Evolutionary conservation across 2,888 invertebrate species (phyloP).

Genomic region (Elmis aenea): DNA sequence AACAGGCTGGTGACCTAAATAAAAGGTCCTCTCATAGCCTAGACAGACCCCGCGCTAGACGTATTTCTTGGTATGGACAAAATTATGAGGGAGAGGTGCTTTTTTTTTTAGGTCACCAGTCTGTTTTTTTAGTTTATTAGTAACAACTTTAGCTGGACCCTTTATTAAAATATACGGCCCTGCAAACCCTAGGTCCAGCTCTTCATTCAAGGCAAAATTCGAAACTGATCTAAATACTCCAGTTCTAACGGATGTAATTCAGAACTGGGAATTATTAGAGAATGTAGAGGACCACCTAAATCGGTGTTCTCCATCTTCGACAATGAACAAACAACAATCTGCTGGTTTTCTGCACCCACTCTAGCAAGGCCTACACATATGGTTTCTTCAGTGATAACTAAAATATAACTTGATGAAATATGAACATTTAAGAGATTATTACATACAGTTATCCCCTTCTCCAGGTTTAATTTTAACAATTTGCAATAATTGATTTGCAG

Average conservation of each 20-base stretch:
- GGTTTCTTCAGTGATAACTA: constrained; percentile 53
- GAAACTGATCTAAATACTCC: constrained; percentile 77
- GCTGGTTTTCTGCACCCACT: constrained; percentile 81
- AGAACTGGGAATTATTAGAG: constrained; percentile 81
- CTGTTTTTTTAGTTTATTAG: too few species aligned
- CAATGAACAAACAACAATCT: constrained; percentile 70
- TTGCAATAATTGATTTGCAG: constrained; percentile 75
- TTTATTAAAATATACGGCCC: too few species aligned
- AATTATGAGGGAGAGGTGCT: too few species aligned
- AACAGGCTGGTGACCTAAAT: too few species aligned
- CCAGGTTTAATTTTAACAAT: constrained; percentile 43
- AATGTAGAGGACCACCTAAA: constrained; percentile 90
- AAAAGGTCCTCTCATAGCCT: too few species aligned
- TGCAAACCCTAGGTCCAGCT: too few species aligned
- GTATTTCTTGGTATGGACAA: too few species aligned
- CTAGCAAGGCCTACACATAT: constrained; percentile 84
- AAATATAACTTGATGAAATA: constrained; percentile 20
- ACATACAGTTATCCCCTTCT: constrained; percentile 28
- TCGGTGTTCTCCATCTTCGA: constrained; percentile 65
- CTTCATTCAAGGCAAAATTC: too few species aligned
- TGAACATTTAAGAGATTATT: constrained; percentile 5
- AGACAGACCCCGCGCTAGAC: too few species aligned
- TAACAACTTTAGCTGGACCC: too few species aligned
- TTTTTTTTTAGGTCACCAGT: too few species aligned
- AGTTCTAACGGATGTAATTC: constrained; percentile 84